Evolutionary conservation across 1,140 invertebrate genomes (phyloP).

Genomic region (Aphaenogaster ashmeadi): DNA sequence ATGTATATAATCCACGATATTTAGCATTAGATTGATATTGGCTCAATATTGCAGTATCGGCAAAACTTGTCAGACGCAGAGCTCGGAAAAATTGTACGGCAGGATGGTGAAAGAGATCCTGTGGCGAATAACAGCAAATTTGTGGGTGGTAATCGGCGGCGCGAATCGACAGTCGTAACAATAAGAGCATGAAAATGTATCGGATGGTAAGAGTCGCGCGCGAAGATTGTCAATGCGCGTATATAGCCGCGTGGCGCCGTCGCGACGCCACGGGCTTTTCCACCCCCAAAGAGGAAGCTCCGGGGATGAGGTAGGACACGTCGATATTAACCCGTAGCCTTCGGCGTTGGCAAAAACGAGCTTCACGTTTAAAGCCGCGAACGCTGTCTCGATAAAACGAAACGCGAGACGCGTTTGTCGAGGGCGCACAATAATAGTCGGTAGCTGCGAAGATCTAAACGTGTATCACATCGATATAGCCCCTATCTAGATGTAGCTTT

Average conservation of each 20-base stretch:
- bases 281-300: not conserved
- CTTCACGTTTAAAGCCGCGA: constrained; percentile 36
- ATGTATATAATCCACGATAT: not conserved
- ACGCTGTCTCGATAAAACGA: constrained; percentile 36
- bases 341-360: constrained; percentile 41
- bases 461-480: not conserved
- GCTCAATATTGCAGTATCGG: constrained; percentile 1
- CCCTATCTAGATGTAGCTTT: constrained; percentile 18
- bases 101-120: not conserved
- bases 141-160: not conserved
- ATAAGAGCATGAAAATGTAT: constrained; percentile 60
- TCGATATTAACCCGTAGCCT: constrained; percentile 52
- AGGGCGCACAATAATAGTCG: constrained; percentile 16
- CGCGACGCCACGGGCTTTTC: constrained; percentile 55
- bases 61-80: not conserved
- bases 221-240: constrained; percentile 53
- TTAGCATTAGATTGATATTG: constrained; percentile 14
- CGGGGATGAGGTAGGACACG: not conserved
- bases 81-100: not conserved
- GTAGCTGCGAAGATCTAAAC: constrained; percentile 1
- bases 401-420: constrained; percentile 12
- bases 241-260: constrained; percentile 53
- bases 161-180: constrained; percentile 54
- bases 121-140: constrained; percentile 22
- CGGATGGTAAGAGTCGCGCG: constrained; percentile 20